A percentile compares a stretch with the other conserved stretches of the same genome.
phyloP scores from a whole-genome alignment of 2,888 invertebrate genomes.

The Dolichopus griseipennis region DNA sequence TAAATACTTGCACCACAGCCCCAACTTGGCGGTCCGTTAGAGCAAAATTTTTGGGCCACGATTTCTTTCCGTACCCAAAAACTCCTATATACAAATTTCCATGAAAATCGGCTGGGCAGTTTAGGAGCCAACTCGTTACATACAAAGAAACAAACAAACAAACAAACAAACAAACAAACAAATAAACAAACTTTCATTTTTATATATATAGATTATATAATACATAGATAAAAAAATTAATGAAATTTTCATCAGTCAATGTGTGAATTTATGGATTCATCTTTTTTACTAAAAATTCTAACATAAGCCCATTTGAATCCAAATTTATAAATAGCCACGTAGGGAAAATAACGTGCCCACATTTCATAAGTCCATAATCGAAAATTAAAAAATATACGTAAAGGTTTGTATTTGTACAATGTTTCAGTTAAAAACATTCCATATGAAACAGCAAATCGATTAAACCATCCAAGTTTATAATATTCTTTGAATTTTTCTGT shows the following conservation, averaged over 20 bases:
- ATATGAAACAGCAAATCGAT: slow-evolving; percentile 36
- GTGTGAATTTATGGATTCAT: background rate
- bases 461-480: slow-evolving; percentile 45
- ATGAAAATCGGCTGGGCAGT: too few species aligned
- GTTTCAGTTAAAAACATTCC: slow-evolving; percentile 35
- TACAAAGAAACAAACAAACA: too few species aligned
- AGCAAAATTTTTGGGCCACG: too few species aligned
- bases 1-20: too few species aligned
- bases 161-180: too few species aligned
- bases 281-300: slow-evolving; percentile 43
- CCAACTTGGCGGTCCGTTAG: too few species aligned
- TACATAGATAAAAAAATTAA: too few species aligned
- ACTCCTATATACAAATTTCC: too few species aligned
- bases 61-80: too few species aligned
- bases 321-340: slow-evolving; percentile 56
- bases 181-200: too few species aligned
- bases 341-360: slow-evolving; percentile 59
- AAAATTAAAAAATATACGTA: slow-evolving; percentile 54
- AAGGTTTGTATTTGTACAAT: slow-evolving; percentile 45
- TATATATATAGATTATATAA: too few species aligned
- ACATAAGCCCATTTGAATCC: slow-evolving; percentile 55
- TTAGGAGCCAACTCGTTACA: too few species aligned
- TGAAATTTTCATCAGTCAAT: background rate
- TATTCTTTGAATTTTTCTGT: slow-evolving; percentile 23
- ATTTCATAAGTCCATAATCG: slow-evolving; percentile 51